phyloP scores from a whole-genome alignment of 2,113 vertebrate species.

The Potamarius usumacintae region DNA sequence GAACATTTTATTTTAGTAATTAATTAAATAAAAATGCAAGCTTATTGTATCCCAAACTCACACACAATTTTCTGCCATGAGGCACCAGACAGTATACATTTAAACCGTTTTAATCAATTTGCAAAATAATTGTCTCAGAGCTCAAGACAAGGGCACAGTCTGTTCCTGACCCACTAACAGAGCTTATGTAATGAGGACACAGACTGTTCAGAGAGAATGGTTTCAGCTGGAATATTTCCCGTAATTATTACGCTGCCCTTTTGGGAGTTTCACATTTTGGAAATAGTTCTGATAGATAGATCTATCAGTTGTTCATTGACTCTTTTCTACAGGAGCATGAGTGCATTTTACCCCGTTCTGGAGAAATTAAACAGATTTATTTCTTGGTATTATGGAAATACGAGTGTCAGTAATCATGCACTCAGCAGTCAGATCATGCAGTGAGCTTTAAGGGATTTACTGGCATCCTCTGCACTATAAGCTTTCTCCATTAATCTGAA shows the following conservation, averaged over 20 bases:
- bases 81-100: background rate
- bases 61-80: background rate
- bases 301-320: background rate
- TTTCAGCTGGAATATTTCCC: conserved; percentile 14
- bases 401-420: conserved; percentile 61
- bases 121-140: conserved; percentile 14
- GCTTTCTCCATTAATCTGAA: conserved; percentile 59
- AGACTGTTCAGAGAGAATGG: background rate
- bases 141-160: conserved; percentile 16
- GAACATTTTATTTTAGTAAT: background rate
- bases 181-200: conserved; percentile 38
- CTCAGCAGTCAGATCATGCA: conserved; percentile 47
- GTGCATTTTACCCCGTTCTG: background rate
- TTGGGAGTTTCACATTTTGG: conserved; percentile 13
- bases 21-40: background rate
- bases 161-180: conserved; percentile 24
- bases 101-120: conserved; percentile 21
- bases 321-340: background rate
- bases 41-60: background rate
- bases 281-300: background rate
- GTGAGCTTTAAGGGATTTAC: conserved; percentile 64
- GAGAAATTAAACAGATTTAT: conserved; percentile 60
- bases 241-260: conserved; percentile 12
- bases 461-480: conserved; percentile 49
- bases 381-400: conserved; percentile 46